Evolutionary conservation across 2,113 vertebrate genomes (phyloP), one percentile per base, ranked within the genome.

Genomic region (Petrocephalus microphthalmus): DNA sequence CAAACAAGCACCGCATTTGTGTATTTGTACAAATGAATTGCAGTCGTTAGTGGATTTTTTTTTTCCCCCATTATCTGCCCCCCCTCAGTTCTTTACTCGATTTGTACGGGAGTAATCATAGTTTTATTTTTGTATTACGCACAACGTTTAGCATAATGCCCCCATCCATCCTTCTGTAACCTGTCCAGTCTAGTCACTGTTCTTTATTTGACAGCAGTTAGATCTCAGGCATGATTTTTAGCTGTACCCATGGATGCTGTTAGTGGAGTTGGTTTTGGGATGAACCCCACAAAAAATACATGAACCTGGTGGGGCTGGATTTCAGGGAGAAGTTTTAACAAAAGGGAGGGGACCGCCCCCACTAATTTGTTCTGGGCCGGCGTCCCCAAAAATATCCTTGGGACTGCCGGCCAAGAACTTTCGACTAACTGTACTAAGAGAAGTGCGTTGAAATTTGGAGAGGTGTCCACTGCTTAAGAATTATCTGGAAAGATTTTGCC

Each of bases 101-200:
- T 93, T 91, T 93, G 89, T 93, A 93, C 87, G 87, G 92, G 89
- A 84, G 49, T 91, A 88, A 89, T 92, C 92, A 92, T 92, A 92
- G 89, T 90, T 91, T 94, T 94, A 93, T 95, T 94, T 94, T 94
- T 93, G 87, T 94, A 94, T 91, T 88, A 91, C 92, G 89, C 91
- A 93, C 91, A 92, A 89, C 89, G 91, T 91, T 92, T 92, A 90
- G 60, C 57, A 71, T 19, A 54, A 54, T 47, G 13, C 54, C 56
- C 10, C 37, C 20, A 52, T 52, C 49, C 25, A 7, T 52, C 78
- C 29, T 49, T 19, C 49, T 29, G 20, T 57, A 15, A 13, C 60
- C 64, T 51, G 57, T 83, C 15, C 51, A 91, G 93, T 94, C 91
- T 91, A 89, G 93, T 93, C 92, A 93, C 94, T 94, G 92, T 92